phyloP scores from a whole-genome alignment of 2,113 vertebrate genomes.

The Coregonus clupeaformis region DNA sequence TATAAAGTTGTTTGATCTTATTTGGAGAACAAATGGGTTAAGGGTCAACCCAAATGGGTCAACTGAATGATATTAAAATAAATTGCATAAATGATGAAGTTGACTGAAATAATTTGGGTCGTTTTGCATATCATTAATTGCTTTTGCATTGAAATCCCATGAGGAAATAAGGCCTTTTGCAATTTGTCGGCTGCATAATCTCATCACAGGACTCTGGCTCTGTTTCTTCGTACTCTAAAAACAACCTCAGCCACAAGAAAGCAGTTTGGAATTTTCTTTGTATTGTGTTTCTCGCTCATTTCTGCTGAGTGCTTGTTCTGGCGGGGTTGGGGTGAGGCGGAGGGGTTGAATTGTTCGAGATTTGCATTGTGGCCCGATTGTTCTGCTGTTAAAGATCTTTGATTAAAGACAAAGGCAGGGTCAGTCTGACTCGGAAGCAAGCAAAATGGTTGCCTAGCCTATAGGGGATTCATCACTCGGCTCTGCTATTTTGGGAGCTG shows the following conservation, averaged over 20 bases:
- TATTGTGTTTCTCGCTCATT: constrained; percentile 36
- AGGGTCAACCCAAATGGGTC: too few relatives aligned
- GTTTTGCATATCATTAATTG: constrained; percentile 12
- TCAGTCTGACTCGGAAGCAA: constrained; percentile 66
- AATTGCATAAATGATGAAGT: constrained; percentile 8
- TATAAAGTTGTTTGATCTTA: constrained; percentile 15
- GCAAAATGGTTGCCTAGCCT: constrained; percentile 61
- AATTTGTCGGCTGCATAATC: constrained; percentile 10
- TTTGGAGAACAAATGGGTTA: neutral
- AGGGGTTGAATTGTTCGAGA: constrained; percentile 34
- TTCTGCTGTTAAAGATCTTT: constrained; percentile 70
- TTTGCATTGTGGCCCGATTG: constrained; percentile 60
- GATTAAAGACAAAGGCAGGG: constrained; percentile 68
- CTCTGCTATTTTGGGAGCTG: constrained; percentile 60
- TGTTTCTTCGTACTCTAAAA: neutral
- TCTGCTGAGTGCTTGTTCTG: constrained; percentile 47
- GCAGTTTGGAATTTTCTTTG: constrained; percentile 37
- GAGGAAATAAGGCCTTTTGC: constrained; percentile 1
- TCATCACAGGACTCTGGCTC: neutral
- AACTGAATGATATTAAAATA: neutral
- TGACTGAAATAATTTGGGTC: neutral
- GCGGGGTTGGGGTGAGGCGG: constrained; percentile 22
- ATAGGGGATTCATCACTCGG: constrained; percentile 52
- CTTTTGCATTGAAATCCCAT: neutral
- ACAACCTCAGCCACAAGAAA: neutral